Conservation (phyloP, 2,888 invertebrate genomes). For the Eurois occulta region DNA sequence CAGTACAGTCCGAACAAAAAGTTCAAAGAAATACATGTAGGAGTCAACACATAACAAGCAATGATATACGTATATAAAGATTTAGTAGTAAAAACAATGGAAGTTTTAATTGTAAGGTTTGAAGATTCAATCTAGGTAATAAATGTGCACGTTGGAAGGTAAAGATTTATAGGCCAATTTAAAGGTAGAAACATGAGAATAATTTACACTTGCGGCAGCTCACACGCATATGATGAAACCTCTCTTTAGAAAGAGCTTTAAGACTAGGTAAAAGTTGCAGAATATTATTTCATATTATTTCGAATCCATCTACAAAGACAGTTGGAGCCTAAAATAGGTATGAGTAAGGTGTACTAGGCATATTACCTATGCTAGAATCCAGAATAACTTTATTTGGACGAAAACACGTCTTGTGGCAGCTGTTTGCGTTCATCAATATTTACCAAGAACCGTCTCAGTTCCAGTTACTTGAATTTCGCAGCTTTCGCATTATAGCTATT, state of each 20-base stretch:
- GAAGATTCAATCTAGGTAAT: conserved; percentile 52
- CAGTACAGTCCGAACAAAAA: conserved; percentile 53
- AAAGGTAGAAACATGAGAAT: conserved; percentile 12
- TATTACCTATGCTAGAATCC: conserved; percentile 1
- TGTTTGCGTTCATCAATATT: conserved; percentile 24
- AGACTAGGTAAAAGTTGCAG: neutral
- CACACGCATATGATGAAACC: conserved; percentile 13
- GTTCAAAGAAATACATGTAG: conserved; percentile 55
- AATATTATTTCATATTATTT: neutral
- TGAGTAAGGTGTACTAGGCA: too few species aligned
- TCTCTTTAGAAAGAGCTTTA: neutral
- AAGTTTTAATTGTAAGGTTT: conserved; percentile 48
- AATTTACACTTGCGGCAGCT: neutral
- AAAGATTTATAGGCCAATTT: conserved; percentile 42
- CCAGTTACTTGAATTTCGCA: conserved; percentile 11
- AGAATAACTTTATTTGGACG: conserved; percentile 26
- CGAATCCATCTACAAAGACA: neutral
- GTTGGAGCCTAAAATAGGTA: neutral
- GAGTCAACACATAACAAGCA: conserved; percentile 51
- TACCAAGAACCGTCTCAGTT: conserved; percentile 24
- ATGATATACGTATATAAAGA: conserved; percentile 43
- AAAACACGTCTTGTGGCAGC: conserved; percentile 35
- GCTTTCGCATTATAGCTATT: conserved; percentile 23
- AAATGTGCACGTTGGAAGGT: conserved; percentile 30
- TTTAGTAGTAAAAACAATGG: conserved; percentile 52